These are phyloP conservation scores for Pollenia angustigena DNA, from an alignment of 2,888 invertebrate genomes.

Conservation along the genomic window DNA sequence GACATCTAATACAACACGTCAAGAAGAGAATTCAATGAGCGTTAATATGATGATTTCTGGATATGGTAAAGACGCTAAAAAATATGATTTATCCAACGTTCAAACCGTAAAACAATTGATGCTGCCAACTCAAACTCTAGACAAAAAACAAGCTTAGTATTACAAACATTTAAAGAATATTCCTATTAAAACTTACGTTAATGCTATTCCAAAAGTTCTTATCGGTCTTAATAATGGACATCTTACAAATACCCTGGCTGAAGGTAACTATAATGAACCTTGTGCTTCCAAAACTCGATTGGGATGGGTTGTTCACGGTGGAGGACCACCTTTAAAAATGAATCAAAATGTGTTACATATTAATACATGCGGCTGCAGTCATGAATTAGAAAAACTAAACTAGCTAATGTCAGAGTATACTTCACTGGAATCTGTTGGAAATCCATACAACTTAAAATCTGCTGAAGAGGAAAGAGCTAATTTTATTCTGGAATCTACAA, in stretches of 20 bases:
- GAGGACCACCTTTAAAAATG: background rate
- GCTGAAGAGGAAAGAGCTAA: background rate
- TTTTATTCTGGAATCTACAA: background rate
- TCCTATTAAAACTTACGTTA: constrained; percentile 7
- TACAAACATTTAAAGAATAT: constrained; percentile 22
- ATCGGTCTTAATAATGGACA: background rate
- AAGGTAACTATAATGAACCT: background rate
- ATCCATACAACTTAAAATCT: background rate
- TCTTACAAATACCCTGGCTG: constrained; percentile 12
- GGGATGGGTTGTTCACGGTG: constrained; percentile 10
- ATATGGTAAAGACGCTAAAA: background rate
- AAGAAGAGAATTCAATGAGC: no score
- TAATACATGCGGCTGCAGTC: background rate
- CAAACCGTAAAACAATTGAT: constrained; percentile 9
- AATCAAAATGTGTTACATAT: background rate
- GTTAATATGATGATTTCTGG: background rate
- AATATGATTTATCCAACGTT: constrained; percentile 5
- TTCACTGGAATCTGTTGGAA: constrained; percentile 2
- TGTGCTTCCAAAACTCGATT: constrained; percentile 7
- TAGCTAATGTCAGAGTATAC: background rate
- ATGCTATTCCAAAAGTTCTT: constrained; percentile 12
- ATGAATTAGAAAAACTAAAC: background rate
- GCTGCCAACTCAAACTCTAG: constrained; percentile 7
- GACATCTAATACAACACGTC: no score
- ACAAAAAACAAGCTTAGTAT: constrained; percentile 15